phyloP scores from a whole-genome alignment of 2,888 invertebrate genomes.

The Eristalis arbustorum region DNA sequence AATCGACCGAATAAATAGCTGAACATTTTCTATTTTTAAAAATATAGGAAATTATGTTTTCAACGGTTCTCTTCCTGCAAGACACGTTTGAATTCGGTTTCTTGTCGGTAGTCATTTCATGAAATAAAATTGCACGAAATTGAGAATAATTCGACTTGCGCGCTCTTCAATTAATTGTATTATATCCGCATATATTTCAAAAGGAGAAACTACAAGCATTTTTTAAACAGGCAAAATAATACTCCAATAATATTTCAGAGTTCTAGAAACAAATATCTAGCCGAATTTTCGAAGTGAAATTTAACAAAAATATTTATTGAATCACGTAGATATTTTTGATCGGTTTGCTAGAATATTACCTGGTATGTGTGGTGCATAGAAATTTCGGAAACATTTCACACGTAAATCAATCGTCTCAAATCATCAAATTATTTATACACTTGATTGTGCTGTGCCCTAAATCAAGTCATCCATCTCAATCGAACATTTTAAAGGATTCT shows the following conservation, averaged over 20 bases:
- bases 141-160: conserved; percentile 3
- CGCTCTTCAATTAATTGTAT: not conserved
- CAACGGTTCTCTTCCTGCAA: conserved; percentile 57
- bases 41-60: conserved; percentile 58
- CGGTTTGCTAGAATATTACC: not conserved
- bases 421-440: not conserved
- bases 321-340: too few relatives aligned
- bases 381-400: not conserved
- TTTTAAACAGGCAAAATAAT: too few relatives aligned
- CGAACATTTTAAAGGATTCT: too few relatives aligned
- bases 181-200: not conserved
- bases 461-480: too few relatives aligned
- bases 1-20: conserved; percentile 56
- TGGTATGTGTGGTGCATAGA: not conserved
- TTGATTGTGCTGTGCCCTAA: not conserved
- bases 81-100: conserved; percentile 48
- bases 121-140: conserved; percentile 30
- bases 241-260: too few relatives aligned
- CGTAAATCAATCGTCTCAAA: not conserved
- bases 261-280: not conserved
- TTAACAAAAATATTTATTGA: not conserved
- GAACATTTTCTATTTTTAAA: conserved; percentile 66
- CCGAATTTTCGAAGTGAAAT: not conserved
- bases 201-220: not conserved
- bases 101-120: conserved; percentile 49